Conservation (phyloP, 1,140 invertebrate genomes). For the Eubasilissa regina region DNA sequence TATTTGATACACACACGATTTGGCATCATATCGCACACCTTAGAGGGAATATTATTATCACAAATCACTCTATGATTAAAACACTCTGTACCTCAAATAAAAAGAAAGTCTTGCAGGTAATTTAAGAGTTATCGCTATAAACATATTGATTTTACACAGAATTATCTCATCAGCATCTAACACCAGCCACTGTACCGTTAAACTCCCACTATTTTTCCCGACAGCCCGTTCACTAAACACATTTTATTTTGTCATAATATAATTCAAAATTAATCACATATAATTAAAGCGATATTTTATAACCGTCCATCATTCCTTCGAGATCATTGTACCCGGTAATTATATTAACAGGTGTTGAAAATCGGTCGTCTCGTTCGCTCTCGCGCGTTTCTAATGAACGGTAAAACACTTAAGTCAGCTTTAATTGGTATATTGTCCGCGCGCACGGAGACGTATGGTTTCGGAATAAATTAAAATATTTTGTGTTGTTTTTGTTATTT, state of each 20-base stretch:
- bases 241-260: conserved; percentile 24
- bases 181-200: neutral
- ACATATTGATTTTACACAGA: too few species aligned
- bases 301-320: conserved; percentile 30
- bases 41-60: too few species aligned
- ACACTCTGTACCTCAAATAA: too few species aligned
- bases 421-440: conserved; percentile 33
- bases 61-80: too few species aligned
- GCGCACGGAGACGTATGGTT: neutral
- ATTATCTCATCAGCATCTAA: too few species aligned
- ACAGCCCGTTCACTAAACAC: neutral
- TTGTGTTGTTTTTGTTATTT: neutral
- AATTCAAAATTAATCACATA: conserved; percentile 41
- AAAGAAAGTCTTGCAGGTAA: too few species aligned
- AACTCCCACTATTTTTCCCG: neutral
- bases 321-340: conserved; percentile 39
- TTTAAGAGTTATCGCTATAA: too few species aligned
- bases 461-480: conserved; percentile 16
- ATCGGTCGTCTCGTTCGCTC: conserved; percentile 15
- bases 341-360: conserved; percentile 38
- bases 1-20: too few species aligned
- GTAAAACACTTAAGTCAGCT: neutral
- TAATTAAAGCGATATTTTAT: conserved; percentile 35
- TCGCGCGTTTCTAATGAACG: conserved; percentile 22
- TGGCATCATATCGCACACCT: too few species aligned